Evolutionary conservation across 2,888 invertebrate species (phyloP).

Genomic region (Chloromyia formosa): DNA sequence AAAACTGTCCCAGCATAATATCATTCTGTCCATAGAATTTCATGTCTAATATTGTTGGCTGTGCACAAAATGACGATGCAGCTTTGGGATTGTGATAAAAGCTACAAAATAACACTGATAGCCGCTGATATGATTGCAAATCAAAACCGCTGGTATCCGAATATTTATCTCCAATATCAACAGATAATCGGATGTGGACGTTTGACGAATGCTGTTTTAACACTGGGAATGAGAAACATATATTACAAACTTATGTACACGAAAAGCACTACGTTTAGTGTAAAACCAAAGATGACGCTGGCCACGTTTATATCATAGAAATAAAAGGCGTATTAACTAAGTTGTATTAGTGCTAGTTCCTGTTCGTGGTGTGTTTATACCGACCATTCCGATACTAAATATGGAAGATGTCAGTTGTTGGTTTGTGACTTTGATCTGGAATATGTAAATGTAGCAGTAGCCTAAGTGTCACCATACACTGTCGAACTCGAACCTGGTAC

Average conservation of each 20-base stretch:
- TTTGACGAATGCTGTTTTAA: conserved; percentile 41
- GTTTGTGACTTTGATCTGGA: too few species aligned
- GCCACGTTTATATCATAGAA: too few species aligned
- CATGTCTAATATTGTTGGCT: conserved; percentile 70
- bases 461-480: too few species aligned
- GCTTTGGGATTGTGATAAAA: conserved; percentile 59
- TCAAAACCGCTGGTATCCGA: neutral
- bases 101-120: conserved; percentile 83
- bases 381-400: too few species aligned
- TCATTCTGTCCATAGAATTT: conserved; percentile 95
- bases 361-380: too few species aligned
- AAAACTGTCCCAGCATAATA: conserved; percentile 92
- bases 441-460: too few species aligned
- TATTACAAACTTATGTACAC: conserved; percentile 81
- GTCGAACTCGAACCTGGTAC: too few species aligned
- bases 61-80: conserved; percentile 62
- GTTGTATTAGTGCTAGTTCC: too few species aligned
- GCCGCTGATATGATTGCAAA: neutral
- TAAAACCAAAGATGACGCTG: too few species aligned
- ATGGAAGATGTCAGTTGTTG: too few species aligned
- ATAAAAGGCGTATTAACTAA: too few species aligned
- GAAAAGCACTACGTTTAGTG: too few species aligned
- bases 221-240: conserved; percentile 79
- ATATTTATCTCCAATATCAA: neutral
- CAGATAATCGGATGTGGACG: neutral